Evolutionary conservation across 2,888 invertebrate species (phyloP).

Genomic region (Camptogramma bilineatum): DNA sequence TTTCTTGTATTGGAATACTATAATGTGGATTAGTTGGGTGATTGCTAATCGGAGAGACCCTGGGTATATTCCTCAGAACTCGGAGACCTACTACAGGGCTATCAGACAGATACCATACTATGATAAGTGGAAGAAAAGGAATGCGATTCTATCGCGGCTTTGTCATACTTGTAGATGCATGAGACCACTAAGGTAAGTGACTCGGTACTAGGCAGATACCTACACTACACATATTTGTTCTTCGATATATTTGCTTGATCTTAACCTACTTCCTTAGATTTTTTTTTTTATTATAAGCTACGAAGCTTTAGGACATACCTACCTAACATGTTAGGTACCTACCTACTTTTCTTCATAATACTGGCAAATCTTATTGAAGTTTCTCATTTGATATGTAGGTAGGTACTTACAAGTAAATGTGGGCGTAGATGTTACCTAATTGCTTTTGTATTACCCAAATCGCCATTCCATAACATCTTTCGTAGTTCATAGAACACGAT

Average conservation of each 20-base stretch:
- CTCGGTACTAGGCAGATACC: too few species aligned
- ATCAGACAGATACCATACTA: conserved; percentile 97
- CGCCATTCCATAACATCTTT: not conserved
- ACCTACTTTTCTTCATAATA: too few species aligned
- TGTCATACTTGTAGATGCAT: conserved; percentile 97
- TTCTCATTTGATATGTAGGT: too few species aligned
- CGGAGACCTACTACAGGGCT: conserved; percentile 95
- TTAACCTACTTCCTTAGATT: too few species aligned
- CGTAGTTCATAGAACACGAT: conserved; percentile 16
- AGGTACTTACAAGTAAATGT: too few species aligned
- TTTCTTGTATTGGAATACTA: conserved; percentile 95
- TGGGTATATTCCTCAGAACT: conserved; percentile 94
- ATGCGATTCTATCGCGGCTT: conserved; percentile 91
- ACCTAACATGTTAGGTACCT: too few species aligned
- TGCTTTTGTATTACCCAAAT: not conserved
- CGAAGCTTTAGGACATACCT: too few species aligned
- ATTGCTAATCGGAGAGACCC: conserved; percentile 95
- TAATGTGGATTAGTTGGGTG: conserved; percentile 97
- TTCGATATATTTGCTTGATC: not conserved
- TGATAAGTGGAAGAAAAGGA: conserved; percentile 96
- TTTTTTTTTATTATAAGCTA: too few species aligned
- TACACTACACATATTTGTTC: not conserved
- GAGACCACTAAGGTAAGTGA: conserved; percentile 89
- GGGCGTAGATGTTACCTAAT: not conserved
- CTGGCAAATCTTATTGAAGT: too few species aligned